Percentiles rank a stretch among this genome's conserved stretches.
Evolutionary conservation across 2,888 invertebrate species (phyloP).

Genomic region (Pristionchus arcanus): DNA sequence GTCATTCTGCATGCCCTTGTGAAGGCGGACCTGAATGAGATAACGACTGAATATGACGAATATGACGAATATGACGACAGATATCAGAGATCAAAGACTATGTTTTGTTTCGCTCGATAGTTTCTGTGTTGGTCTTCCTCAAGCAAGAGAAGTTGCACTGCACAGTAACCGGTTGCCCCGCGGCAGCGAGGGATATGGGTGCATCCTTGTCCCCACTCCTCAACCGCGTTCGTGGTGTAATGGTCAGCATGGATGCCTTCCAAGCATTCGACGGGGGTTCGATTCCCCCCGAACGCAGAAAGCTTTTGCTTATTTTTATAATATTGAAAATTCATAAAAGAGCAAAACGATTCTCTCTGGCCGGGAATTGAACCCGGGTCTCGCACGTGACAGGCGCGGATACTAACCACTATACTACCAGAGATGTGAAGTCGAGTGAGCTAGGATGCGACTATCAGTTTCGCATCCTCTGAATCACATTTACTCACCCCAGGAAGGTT

Average conservation of each 20-base stretch:
- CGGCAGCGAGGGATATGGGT: neutral
- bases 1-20: constrained; percentile 33
- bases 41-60: no score
- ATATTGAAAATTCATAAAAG: no score
- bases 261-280: constrained; percentile 63
- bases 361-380: constrained; percentile 73
- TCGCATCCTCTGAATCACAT: neutral
- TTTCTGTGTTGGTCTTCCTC: no score
- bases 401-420: neutral
- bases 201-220: neutral
- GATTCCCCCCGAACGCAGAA: constrained; percentile 63
- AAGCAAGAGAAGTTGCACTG: no score
- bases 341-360: constrained; percentile 64
- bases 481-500: constrained; percentile 21
- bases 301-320: neutral
- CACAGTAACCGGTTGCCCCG: neutral
- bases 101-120: no score
- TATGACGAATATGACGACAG: no score
- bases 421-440: neutral
- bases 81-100: no score
- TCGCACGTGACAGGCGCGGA: constrained; percentile 71
- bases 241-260: constrained; percentile 66
- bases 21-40: constrained; percentile 19
- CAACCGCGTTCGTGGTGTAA: constrained; percentile 63
- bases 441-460: neutral